These are phyloP conservation scores for Heliconius hortense DNA, from an alignment of 2,888 invertebrate species.

Conservation along the genomic window DNA sequence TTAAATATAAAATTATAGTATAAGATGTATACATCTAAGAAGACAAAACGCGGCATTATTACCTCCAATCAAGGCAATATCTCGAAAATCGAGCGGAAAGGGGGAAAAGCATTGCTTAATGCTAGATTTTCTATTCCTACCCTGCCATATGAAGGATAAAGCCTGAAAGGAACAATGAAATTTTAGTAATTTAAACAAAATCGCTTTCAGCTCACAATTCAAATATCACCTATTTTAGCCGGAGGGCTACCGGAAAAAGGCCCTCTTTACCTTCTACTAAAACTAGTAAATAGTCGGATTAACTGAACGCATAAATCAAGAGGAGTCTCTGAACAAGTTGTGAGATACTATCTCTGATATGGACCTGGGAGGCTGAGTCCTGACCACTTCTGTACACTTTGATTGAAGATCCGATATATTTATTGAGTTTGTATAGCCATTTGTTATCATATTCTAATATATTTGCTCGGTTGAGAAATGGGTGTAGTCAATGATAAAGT, in stretches of 20 bases:
- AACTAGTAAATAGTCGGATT: conserved; percentile 80
- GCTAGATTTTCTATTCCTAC: too few species aligned
- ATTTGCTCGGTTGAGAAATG: not conserved
- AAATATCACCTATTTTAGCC: conserved; percentile 46
- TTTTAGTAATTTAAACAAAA: not conserved
- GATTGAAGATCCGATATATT: conserved; percentile 38
- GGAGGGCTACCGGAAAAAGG: conserved; percentile 69
- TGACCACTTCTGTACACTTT: conserved; percentile 33
- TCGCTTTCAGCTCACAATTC: conserved; percentile 44
- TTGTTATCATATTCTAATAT: conserved; percentile 9
- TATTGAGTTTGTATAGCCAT: conserved; percentile 18
- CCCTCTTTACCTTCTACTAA: conserved; percentile 76
- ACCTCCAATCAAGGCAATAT: too few species aligned
- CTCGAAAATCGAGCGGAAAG: too few species aligned
- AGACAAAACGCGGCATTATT: too few species aligned
- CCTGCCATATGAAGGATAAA: too few species aligned
- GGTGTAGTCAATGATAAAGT: not conserved
- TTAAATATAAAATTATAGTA: too few species aligned
- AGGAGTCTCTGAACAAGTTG: conserved; percentile 47
- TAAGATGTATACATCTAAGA: too few species aligned
- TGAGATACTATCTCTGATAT: conserved; percentile 46
- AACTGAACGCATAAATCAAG: conserved; percentile 75
- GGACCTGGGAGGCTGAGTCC: conserved; percentile 39
- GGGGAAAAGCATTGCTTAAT: too few species aligned
- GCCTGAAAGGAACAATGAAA: too few species aligned